Base-by-base conservation (phyloP, 2,113 vertebrate species). In the Aspiorhynchus laticeps region DNA sequence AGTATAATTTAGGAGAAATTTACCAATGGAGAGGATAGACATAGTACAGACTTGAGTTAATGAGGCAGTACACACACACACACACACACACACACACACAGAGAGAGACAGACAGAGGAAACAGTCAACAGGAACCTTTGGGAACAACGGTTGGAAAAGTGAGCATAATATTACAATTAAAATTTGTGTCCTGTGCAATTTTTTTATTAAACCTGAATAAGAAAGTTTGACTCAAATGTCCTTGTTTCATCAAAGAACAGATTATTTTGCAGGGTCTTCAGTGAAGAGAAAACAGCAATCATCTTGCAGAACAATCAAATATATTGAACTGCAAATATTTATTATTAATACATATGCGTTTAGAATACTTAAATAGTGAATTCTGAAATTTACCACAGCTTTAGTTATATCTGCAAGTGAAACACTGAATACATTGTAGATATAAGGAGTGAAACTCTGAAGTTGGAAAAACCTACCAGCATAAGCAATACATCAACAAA, bases 41-140 rank as follows among this genome's bases (percentile, higher is more conserved):
- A 80, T 89, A 84, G 82, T 90, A 79, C 87, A 90, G 89, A 93
- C 92, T 89, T 88, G 80, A 93, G 90, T 90, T 93, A 94, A 94
- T 93, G 90, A 94, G 91, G 91, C 91, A 87, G 87, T 86, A 87
- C 88, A 90, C 69, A 33, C 48, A 65, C 84, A 79, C 79, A 61
- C 78, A 71, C 84, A 86, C 74, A 84, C 80, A 63, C 59, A 69
- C 81, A 69, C 61, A 33, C 71, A 26, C 75, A 78, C n/a, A n/a
- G n/a, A n/a, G n/a, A n/a, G n/a, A n/a, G 2, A 48, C 4, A 17
- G 1, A 83, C 9, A 41, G 9, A n/a, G 38, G 21, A 43, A 46
- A 75, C 71, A 74, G 10, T 46, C 24, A 46, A 75, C 38, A 63
- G 41, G 74, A 84, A 67, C 61, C 87, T 86, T 86, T 33, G 75